phyloP scores from a whole-genome alignment of 2,113 vertebrate genomes.

The Onychorhynchus coronatus region DNA sequence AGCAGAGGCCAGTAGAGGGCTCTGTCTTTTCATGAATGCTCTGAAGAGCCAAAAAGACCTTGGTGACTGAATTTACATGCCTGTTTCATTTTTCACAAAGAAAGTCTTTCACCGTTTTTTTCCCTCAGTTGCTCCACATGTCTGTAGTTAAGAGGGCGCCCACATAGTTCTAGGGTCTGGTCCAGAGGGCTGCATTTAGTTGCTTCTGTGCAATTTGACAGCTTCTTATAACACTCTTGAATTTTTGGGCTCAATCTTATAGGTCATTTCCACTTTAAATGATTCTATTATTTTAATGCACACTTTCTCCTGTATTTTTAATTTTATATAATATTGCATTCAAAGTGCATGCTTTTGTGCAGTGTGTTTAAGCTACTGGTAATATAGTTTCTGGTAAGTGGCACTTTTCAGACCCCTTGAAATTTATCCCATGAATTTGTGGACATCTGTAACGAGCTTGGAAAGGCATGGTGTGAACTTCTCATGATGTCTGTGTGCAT shows the following conservation, averaged over 20 bases:
- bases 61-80: not conserved
- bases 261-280: not conserved
- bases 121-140: fast-evolving
- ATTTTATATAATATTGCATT: not conserved
- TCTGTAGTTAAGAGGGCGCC: not conserved
- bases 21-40: not conserved
- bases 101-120: fast-evolving
- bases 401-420: not conserved
- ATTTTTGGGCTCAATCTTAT: not conserved
- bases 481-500: too few species aligned
- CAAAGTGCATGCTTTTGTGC: not conserved
- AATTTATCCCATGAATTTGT: not conserved
- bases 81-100: not conserved
- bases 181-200: not conserved
- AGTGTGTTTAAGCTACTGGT: not conserved
- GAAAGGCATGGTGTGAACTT: not conserved
- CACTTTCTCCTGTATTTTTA: not conserved
- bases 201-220: not conserved
- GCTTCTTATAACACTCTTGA: not conserved
- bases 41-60: not conserved
- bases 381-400: not conserved
- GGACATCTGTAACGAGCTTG: not conserved
- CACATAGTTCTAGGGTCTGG: not conserved
- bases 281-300: not conserved
- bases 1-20: slow-evolving; percentile 27